Evolutionary conservation across 2,797 vertebrate genomes (phyloP), one percentile per base, ranked within the genome.

Genomic region (Falco naumanni): DNA sequence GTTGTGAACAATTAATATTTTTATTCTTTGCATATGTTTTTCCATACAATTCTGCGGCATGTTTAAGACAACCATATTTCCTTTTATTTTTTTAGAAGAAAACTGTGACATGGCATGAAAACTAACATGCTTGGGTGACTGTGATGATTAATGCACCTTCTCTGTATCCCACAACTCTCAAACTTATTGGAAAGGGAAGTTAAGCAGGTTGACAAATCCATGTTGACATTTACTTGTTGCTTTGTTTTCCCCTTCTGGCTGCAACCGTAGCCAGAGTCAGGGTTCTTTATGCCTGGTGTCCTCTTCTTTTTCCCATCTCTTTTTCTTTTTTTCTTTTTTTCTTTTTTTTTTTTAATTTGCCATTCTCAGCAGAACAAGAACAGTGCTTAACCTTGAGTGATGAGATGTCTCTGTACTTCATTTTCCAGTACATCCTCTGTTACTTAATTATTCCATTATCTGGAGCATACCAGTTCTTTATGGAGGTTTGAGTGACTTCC

Each of bases 161-260:
- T 87, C 33, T 4, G 0, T 14, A 4, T 63, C 43, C 19, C 3
- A 2, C 1, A 3, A 10, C 28, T 41, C 69, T 69, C 10, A 26
- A 2, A 16, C 7, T 56, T 72, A 7, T 21, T 84, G 69, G 61
- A 28, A 39, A 43, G 26, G 24, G 41, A 65, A 33, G 29, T 47
- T 41, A 50, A 72, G 21, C 18, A 79, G 15, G 65, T 72, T 37
- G 60, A 37, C 12, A 85, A 69, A 74, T 45, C 47, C 22, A 5
- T 1, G 0, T 50, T 57, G 43, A 45, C 79, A 41, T 83, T 89
- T 70, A 11, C 31, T 69, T 29, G 5, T 34, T 87, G 43, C 48
- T 92, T 79, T 74, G 28, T 89, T 87, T 86, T 26, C 10, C 28
- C 10, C 28, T 71, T 16, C 37, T 56, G 33, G 41, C 85, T 91